A percentile compares a stretch with the other conserved stretches of the same genome.
phyloP scores from a whole-genome alignment of 2,113 vertebrate genomes.

The Prietella phreatophila region DNA sequence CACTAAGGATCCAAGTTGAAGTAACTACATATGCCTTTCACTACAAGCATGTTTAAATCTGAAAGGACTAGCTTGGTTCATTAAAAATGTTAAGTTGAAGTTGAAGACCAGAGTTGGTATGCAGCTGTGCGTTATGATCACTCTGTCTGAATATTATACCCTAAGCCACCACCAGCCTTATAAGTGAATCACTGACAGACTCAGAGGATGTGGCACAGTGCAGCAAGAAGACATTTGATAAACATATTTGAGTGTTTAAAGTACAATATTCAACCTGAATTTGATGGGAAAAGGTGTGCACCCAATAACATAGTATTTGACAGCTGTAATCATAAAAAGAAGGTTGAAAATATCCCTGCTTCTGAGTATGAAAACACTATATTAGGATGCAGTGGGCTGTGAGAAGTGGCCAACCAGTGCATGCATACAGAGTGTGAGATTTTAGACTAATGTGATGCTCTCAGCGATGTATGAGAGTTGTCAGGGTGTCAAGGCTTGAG shows the following conservation, averaged over 20 bases:
- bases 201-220: not conserved
- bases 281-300: not conserved
- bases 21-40: not conserved
- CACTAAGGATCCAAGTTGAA: not conserved
- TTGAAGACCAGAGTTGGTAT: not conserved
- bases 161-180: not conserved
- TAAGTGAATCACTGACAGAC: not conserved
- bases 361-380: slow-evolving; percentile 3
- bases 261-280: not conserved
- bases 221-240: not conserved
- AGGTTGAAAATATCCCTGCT: not conserved
- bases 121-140: not conserved
- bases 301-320: not conserved
- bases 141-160: not conserved
- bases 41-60: not conserved
- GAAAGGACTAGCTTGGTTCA: not conserved
- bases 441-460: slow-evolving; percentile 38
- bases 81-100: not conserved
- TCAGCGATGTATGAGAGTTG: slow-evolving; percentile 47
- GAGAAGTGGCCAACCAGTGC: slow-evolving; percentile 47
- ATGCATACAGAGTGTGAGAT: slow-evolving; percentile 52
- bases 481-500: slow-evolving; percentile 51
- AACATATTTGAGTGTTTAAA: not conserved
- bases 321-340: not conserved
- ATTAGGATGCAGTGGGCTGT: slow-evolving; percentile 14